phyloP scores from a whole-genome alignment of 2,888 invertebrate genomes.

The Noctua comes region DNA sequence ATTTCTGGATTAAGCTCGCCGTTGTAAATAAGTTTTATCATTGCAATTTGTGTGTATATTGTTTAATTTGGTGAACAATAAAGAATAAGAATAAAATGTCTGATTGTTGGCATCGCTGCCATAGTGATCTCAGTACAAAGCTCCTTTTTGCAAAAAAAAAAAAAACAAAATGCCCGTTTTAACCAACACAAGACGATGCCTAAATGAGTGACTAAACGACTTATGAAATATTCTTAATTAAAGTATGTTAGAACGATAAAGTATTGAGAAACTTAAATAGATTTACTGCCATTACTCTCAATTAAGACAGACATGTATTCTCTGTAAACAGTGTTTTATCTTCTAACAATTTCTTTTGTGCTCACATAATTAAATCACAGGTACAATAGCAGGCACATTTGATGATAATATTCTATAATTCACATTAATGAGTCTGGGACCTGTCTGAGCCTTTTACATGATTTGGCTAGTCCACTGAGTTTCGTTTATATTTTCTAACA shows the following conservation, averaged over 20 bases:
- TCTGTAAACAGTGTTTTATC: not conserved
- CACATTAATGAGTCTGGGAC: slow-evolving; percentile 31
- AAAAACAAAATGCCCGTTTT: not conserved
- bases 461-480: not conserved
- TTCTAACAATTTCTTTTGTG: slow-evolving; percentile 19
- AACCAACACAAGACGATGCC: not conserved
- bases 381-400: slow-evolving; percentile 10
- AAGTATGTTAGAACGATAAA: not conserved
- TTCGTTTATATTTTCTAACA: slow-evolving; percentile 11
- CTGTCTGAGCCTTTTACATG: slow-evolving; percentile 13
- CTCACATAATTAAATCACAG: slow-evolving; percentile 5
- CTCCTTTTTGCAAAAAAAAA: not conserved
- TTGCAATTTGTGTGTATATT: too few relatives aligned
- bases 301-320: slow-evolving; percentile 9
- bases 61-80: too few relatives aligned
- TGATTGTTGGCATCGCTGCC: not conserved
- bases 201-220: not conserved
- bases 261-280: not conserved
- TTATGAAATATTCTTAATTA: not conserved
- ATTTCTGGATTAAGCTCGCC: too few relatives aligned
- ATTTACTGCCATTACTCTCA: slow-evolving; percentile 13
- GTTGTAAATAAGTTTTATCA: too few relatives aligned
- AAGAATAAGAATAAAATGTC: too few relatives aligned
- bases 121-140: not conserved
- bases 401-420: slow-evolving; percentile 14